Percentiles rank a stretch among this genome's conserved stretches.
These are phyloP conservation scores for Cantharis nigra DNA, from an alignment of 2,888 invertebrate species.

Conservation along the genomic window DNA sequence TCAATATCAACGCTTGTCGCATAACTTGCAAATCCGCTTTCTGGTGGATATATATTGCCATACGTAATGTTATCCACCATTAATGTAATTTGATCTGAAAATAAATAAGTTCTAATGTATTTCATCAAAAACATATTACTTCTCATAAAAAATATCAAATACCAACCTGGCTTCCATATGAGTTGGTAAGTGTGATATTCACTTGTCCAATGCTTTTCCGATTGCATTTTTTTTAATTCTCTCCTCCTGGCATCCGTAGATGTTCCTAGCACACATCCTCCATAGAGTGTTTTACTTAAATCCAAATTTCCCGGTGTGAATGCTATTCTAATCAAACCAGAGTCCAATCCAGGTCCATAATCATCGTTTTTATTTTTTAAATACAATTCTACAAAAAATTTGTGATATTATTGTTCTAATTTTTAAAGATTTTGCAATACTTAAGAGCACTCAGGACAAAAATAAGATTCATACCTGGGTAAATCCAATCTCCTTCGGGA, in stretches of 20 bases:
- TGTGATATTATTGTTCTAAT: no score
- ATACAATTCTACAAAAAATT: conserved; percentile 38
- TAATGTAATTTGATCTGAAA: conserved; percentile 59
- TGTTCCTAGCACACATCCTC: conserved; percentile 47
- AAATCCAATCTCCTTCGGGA: conserved; percentile 78
- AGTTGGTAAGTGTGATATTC: conserved; percentile 63
- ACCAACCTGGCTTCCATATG: conserved; percentile 61
- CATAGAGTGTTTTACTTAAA: conserved; percentile 6
- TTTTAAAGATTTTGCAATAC: no score
- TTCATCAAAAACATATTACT: no score
- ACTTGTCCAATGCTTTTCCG: conserved; percentile 52
- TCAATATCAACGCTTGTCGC: conserved; percentile 35
- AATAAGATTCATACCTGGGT: conserved; percentile 64
- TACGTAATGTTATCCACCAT: conserved; percentile 61
- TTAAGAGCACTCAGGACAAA: no score
- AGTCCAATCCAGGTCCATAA: conserved; percentile 67
- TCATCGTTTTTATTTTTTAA: conserved; percentile 66
- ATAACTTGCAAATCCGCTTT: conserved; percentile 48
- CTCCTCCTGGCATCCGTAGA: conserved; percentile 42
- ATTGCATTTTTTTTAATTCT: conserved; percentile 39
- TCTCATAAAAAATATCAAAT: no score
- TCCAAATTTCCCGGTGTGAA: conserved; percentile 67
- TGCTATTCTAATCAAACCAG: conserved; percentile 75
- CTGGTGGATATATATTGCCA: conserved; percentile 53
- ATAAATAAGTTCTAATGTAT: not conserved